Percentiles rank a stretch among this genome's conserved stretches.
These are phyloP conservation scores for Pseudomyrmex flavicornis DNA, from an alignment of 1,140 invertebrate genomes.

Conservation along the genomic window DNA sequence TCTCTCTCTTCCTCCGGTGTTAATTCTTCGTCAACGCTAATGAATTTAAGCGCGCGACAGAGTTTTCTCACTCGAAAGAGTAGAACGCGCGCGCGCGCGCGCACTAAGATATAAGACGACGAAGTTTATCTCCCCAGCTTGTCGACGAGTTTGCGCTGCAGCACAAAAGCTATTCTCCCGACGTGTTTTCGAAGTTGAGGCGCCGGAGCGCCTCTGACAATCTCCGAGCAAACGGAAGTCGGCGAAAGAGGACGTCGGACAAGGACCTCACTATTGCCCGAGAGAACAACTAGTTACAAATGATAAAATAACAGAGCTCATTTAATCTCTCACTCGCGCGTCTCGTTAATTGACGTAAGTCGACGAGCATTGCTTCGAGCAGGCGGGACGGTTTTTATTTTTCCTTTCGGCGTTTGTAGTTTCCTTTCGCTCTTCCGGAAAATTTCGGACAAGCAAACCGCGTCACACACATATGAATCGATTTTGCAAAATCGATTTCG, in stretches of 20 bases:
- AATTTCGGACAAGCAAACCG: neutral
- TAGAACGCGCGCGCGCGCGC: neutral
- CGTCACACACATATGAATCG: too few relatives aligned
- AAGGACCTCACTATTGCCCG: neutral
- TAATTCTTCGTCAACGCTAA: constrained; percentile 33
- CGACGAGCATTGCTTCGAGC: constrained; percentile 46
- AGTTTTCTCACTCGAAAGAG: constrained; percentile 42
- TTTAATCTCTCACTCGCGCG: constrained; percentile 43
- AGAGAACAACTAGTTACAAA: constrained; percentile 61
- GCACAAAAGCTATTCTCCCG: constrained; percentile 34
- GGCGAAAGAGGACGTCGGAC: constrained; percentile 2
- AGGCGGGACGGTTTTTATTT: constrained; percentile 44
- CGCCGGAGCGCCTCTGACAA: constrained; percentile 49
- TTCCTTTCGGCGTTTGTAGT: constrained; percentile 7
- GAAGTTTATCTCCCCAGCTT: constrained; percentile 35
- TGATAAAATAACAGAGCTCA: constrained; percentile 66
- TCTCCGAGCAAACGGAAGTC: constrained; percentile 53
- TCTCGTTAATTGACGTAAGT: constrained; percentile 50
- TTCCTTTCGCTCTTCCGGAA: neutral
- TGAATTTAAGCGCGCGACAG: constrained; percentile 13
- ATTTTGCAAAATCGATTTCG: neutral
- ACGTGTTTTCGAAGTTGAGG: constrained; percentile 52
- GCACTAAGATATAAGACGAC: constrained; percentile 23
- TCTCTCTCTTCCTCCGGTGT: neutral
- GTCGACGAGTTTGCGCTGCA: constrained; percentile 25